These are phyloP conservation scores for Lasaia peninsularis DNA, from an alignment of 1,140 invertebrate genomes.

Conservation along the genomic window DNA sequence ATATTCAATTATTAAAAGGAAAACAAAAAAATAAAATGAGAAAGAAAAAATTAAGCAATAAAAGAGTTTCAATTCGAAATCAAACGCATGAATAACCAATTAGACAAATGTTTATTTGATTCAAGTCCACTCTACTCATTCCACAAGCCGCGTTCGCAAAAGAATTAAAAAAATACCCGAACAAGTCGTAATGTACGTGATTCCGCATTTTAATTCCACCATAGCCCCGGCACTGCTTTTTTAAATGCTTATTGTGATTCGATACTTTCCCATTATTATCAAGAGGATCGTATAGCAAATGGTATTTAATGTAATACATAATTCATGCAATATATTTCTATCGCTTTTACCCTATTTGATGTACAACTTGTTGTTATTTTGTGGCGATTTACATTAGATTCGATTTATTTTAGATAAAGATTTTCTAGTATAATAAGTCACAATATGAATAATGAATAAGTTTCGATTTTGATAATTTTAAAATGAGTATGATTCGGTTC, in stretches of 20 bases:
- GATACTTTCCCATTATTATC: slow-evolving; percentile 33
- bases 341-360: not conserved
- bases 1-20: not conserved
- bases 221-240: slow-evolving; percentile 45
- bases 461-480: no score
- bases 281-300: slow-evolving; percentile 14
- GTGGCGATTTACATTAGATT: no score
- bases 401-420: no score
- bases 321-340: not conserved
- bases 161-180: slow-evolving; percentile 53
- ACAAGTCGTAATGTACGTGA: slow-evolving; percentile 62
- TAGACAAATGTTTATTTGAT: slow-evolving; percentile 13
- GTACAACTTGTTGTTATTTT: not conserved
- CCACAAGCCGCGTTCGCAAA: slow-evolving; percentile 45
- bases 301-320: not conserved
- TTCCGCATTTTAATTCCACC: slow-evolving; percentile 64
- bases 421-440: no score
- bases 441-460: no score
- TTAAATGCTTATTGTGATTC: slow-evolving; percentile 60
- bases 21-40: not conserved
- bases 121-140: slow-evolving; percentile 32
- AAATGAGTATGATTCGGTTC: no score
- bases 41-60: not conserved
- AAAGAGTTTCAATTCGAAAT: not conserved
- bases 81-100: slow-evolving; percentile 7